phyloP scores from a whole-genome alignment of 2,113 vertebrate species.

The Pelusios castaneus region DNA sequence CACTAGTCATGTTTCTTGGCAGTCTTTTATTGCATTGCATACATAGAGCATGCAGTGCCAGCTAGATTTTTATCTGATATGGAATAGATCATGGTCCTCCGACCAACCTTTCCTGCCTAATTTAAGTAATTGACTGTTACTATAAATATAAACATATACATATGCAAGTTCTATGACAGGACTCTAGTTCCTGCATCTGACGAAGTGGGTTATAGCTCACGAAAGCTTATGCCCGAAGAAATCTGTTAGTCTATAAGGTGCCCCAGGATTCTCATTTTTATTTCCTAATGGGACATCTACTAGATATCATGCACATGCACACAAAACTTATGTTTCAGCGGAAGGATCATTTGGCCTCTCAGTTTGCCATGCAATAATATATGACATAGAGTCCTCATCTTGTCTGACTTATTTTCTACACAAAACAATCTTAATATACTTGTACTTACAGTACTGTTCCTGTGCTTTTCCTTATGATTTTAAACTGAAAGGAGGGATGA shows the following conservation, averaged over 20 bases:
- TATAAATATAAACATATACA: background rate
- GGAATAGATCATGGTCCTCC: background rate
- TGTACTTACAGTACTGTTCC: conserved; percentile 60
- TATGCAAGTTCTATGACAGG: background rate
- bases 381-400: background rate
- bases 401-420: fast-evolving
- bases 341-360: background rate
- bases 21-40: background rate
- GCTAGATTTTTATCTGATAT: background rate
- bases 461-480: conserved; percentile 51
- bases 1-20: background rate
- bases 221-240: too few relatives aligned
- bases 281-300: background rate
- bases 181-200: too few relatives aligned
- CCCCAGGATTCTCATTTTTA: too few relatives aligned
- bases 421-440: fast-evolving
- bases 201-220: too few relatives aligned
- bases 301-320: background rate
- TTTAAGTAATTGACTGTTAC: background rate
- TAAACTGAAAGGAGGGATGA: background rate
- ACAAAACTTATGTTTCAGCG: background rate
- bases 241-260: too few relatives aligned
- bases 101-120: background rate
- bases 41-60: background rate
- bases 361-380: background rate